These are phyloP conservation scores for Auanema sp. DNA, from an alignment of 2,888 invertebrate genomes.

Conservation along the genomic window DNA sequence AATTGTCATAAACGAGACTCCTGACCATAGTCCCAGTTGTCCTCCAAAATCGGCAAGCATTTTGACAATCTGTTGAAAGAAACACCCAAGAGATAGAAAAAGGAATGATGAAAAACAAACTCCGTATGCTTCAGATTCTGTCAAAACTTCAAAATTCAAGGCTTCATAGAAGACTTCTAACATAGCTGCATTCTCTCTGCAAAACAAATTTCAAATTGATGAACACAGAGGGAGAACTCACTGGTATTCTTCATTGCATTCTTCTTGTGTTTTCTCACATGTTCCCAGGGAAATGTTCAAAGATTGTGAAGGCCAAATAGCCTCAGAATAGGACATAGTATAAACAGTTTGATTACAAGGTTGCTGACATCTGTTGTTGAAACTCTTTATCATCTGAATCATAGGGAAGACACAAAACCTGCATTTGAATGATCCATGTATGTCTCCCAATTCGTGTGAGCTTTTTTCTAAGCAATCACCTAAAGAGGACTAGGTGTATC, in stretches of 20 bases:
- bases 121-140: conserved; percentile 59
- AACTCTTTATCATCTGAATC: background rate
- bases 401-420: conserved; percentile 21
- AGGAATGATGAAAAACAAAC: conserved; percentile 22
- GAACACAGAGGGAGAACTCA: conserved; percentile 21
- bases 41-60: conserved; percentile 63
- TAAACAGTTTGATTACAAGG: conserved; percentile 60
- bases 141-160: conserved; percentile 56
- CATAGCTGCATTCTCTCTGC: conserved; percentile 61
- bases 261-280: conserved; percentile 45
- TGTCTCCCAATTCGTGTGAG: conserved; percentile 50
- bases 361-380: conserved; percentile 48
- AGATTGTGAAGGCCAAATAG: conserved; percentile 59
- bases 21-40: conserved; percentile 58
- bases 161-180: conserved; percentile 62
- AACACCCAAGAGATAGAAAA: background rate
- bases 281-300: conserved; percentile 52
- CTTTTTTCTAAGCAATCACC: conserved; percentile 59
- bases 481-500: conserved; percentile 14
- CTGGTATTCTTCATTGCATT: conserved; percentile 59
- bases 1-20: conserved; percentile 58
- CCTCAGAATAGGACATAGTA: conserved; percentile 56
- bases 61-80: conserved; percentile 50
- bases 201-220: conserved; percentile 14
- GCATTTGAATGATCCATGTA: conserved; percentile 47